Evolutionary conservation across 2,888 invertebrate genomes (phyloP).

Genomic region (Pammene fasciana): DNA sequence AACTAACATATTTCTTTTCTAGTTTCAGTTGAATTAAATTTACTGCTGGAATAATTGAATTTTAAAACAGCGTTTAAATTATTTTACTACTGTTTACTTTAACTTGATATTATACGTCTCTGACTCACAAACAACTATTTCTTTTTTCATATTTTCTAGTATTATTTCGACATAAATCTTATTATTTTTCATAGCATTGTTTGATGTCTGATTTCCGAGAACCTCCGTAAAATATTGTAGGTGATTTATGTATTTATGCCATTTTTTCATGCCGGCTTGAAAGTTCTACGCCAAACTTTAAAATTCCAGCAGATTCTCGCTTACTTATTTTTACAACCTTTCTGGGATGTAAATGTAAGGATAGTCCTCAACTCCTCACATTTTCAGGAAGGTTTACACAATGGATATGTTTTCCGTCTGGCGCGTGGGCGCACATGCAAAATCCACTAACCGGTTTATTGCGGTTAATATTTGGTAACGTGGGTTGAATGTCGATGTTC

Average conservation of each 20-base stretch:
- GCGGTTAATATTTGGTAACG: conserved; percentile 7
- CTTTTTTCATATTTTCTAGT: too few relatives aligned
- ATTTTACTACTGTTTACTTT: too few relatives aligned
- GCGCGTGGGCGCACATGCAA: conserved; percentile 7
- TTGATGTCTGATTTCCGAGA: too few relatives aligned
- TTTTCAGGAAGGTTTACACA: neutral
- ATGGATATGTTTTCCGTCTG: conserved; percentile 1
- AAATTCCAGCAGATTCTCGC: neutral
- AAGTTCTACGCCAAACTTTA: neutral
- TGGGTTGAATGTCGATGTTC: conserved; percentile 12
- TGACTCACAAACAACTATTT: too few relatives aligned
- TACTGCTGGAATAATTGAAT: neutral
- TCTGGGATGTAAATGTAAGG: neutral
- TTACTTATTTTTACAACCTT: neutral
- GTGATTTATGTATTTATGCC: neutral
- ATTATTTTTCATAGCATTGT: too few relatives aligned
- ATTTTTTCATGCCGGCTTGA: neutral
- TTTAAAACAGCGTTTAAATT: neutral
- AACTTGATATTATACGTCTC: too few relatives aligned
- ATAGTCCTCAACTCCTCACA: too few relatives aligned
- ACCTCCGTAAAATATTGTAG: too few relatives aligned
- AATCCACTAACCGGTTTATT: neutral
- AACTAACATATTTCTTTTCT: conserved; percentile 1
- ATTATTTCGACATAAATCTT: too few relatives aligned
- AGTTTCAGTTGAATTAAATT: neutral